Conservation (phyloP, 2,113 vertebrate species). For the Syrrhaptes paradoxus region DNA sequence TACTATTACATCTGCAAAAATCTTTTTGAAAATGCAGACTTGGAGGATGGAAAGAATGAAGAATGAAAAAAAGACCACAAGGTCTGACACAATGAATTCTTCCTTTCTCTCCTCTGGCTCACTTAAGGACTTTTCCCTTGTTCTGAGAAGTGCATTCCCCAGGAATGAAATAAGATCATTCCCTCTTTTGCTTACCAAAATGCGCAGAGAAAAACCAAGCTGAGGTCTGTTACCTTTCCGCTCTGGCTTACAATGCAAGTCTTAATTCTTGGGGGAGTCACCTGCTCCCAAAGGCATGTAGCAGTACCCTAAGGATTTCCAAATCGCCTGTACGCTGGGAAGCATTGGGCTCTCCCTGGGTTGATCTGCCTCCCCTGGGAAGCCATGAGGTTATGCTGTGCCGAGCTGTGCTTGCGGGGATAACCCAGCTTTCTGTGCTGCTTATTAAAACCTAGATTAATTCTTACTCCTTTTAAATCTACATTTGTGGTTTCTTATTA, state of each 20-base stretch:
- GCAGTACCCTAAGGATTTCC: slow-evolving; percentile 44
- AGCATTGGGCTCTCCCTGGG: background rate
- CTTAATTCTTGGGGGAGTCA: slow-evolving; percentile 15
- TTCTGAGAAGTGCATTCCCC: slow-evolving; percentile 3
- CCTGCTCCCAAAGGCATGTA: background rate
- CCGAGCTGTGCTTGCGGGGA: background rate
- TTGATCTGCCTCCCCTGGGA: background rate
- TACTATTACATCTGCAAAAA: background rate
- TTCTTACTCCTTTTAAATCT: slow-evolving; percentile 34
- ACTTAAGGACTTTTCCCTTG: background rate
- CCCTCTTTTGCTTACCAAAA: slow-evolving; percentile 16
- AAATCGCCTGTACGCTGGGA: background rate
- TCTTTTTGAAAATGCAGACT: background rate
- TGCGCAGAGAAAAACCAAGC: background rate
- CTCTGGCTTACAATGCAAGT: background rate
- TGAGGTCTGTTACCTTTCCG: background rate
- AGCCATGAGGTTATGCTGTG: background rate
- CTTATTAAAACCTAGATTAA: slow-evolving; percentile 38
- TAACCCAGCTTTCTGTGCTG: background rate
- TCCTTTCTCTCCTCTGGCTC: background rate
- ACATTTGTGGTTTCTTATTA: slow-evolving; percentile 40
- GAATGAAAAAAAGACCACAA: background rate
- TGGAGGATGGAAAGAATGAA: background rate
- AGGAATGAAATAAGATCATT: slow-evolving; percentile 30
- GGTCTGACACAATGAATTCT: background rate